Evolutionary conservation across 2,888 invertebrate species (phyloP), one percentile per base, ranked within the genome.

Genomic region (Meloe dianella): DNA sequence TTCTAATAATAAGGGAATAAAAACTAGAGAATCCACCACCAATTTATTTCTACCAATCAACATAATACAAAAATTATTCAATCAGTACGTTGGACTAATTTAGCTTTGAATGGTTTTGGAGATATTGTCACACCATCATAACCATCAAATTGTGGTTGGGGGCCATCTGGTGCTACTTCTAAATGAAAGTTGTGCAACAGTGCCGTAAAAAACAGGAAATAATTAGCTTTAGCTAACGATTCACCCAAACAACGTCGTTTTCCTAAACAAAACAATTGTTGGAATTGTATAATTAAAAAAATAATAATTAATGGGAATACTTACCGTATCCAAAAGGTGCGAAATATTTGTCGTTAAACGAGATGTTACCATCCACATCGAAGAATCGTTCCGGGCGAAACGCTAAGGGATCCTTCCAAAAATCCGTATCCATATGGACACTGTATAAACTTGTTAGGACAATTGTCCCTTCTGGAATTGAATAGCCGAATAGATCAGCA

Each of bases 341-440:
- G 75, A 88, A 85, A 72, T 87, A 84, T 71, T 87, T 88, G 61
- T 86, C 85, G 71, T 85, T 85, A 71, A 74, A 75, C 10, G 65
- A 27, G 24, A 80, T 64, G 47, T 87, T 86, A 12, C 89, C 89
- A 24, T 87, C 84, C 73, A 72, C 85, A 56, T 86, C 80, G 32
- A 91, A 78, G 81, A 91, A 92, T 58, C 92, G 84, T 74, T 90
- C 88, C 0, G 92, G 92, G 10, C 85, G 81, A 78, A 92, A 92
- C 57, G 78, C 79, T 0, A 85, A 74, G 0, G 91, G 90, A 61
- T 89, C 86, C 17, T 85, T 85, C 91, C 91, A 92, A 71, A 84
- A 84, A 0, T 83, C 78, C 29, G 75, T 71, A 60, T 90, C 89
- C 79, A 89, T 88, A 74, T 90, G 89, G 0, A 89, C 85, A 67